phyloP scores from a whole-genome alignment of 2,888 invertebrate genomes.

The Acanthopleura granulata region DNA sequence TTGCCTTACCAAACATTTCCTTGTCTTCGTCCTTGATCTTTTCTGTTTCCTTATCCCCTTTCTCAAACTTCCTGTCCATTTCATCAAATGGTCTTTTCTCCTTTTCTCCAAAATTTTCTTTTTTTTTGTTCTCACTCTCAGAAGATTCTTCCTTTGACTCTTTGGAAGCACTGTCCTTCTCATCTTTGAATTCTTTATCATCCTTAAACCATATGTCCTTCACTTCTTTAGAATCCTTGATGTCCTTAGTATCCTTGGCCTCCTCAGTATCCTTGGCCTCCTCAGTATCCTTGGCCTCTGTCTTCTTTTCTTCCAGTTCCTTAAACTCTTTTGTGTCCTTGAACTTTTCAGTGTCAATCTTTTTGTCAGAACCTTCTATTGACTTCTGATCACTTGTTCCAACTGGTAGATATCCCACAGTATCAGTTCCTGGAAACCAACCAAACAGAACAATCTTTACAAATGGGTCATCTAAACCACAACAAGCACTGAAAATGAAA shows the following conservation, averaged over 20 bases:
- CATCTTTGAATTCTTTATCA: conserved; percentile 4
- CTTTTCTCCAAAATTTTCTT: neutral
- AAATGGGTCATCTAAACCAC: too few relatives aligned
- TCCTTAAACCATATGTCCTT: neutral
- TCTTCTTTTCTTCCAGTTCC: too few relatives aligned
- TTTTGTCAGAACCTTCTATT: neutral
- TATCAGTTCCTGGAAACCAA: neutral
- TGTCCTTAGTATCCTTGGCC: conserved; percentile 2
- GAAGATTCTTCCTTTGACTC: conserved; percentile 18
- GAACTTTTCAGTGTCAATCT: too few relatives aligned
- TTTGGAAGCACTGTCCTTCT: conserved; percentile 23
- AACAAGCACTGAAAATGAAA: too few relatives aligned
- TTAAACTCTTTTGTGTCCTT: neutral
- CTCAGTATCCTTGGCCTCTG: conserved; percentile 9
- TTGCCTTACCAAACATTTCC: neutral
- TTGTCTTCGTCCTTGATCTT: conserved; percentile 18
- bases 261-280: conserved; percentile 17
- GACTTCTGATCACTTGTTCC: neutral
- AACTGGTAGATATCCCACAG: conserved; percentile 6
- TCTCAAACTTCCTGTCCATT: conserved; percentile 2
- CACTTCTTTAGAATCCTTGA: neutral
- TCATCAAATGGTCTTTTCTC: neutral
- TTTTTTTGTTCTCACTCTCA: conserved; percentile 4
- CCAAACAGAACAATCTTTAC: too few relatives aligned
- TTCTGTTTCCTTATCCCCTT: conserved; percentile 19